These are phyloP conservation scores for Orgyia antiqua DNA, from an alignment of 2,888 invertebrate genomes.

Conservation along the genomic window DNA sequence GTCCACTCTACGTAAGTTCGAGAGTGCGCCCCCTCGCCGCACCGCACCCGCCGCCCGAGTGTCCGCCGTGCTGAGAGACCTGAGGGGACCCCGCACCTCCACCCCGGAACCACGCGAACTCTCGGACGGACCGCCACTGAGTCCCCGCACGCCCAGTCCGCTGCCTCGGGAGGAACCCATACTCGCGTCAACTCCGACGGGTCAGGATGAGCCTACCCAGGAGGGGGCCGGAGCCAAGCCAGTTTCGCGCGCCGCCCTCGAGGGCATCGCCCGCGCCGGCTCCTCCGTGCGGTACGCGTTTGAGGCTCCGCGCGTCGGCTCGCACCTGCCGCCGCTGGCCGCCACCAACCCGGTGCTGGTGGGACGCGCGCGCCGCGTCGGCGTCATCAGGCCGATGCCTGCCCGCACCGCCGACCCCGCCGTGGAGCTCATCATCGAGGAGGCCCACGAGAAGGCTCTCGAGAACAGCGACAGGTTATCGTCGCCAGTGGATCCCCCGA, in stretches of 20 bases:
- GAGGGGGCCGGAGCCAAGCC: conserved; percentile 37
- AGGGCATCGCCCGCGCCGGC: conserved; percentile 83
- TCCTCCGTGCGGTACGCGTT: conserved; percentile 81
- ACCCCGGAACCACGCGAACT: conserved; percentile 49
- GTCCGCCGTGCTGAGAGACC: conserved; percentile 54
- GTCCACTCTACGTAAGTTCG: conserved; percentile 90
- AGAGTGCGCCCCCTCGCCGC: conserved; percentile 80
- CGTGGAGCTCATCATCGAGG: conserved; percentile 26
- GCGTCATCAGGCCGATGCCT: conserved; percentile 77
- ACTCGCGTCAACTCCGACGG: conserved; percentile 64
- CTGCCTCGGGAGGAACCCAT: conserved; percentile 74
- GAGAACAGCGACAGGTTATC: conserved; percentile 25
- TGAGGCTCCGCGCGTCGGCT: conserved; percentile 47
- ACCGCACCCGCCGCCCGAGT: conserved; percentile 71
- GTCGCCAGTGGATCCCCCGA: conserved; percentile 26
- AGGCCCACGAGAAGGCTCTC: conserved; percentile 23
- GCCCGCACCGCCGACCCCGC: conserved; percentile 28
- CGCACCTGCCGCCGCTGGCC: conserved; percentile 57
- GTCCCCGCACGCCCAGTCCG: conserved; percentile 42
- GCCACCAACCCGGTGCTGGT: conserved; percentile 59
- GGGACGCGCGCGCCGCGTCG: conserved; percentile 67
- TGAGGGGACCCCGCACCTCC: conserved; percentile 46
- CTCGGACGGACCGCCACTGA: conserved; percentile 33
- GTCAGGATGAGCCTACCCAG: not conserved
- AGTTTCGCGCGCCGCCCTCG: conserved; percentile 79